These are phyloP conservation scores for Pterocles burchelli DNA, from an alignment of 2,113 vertebrate genomes.

Conservation along the genomic window DNA sequence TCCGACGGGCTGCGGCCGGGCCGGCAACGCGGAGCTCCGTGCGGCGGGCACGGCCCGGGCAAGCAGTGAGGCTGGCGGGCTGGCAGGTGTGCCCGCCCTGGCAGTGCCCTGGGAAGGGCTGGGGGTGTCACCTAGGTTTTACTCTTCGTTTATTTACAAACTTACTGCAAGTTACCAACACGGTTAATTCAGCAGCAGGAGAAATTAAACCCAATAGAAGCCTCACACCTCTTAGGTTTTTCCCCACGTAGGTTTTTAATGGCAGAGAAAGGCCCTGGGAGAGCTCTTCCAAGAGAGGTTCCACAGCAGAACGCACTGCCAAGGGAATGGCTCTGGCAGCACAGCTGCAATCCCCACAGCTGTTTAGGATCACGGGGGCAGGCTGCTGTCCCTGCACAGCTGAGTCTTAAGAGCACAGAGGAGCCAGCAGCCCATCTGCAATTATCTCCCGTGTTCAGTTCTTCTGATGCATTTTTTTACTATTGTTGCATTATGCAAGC, in stretches of 20 bases:
- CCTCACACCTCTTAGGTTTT: not conserved
- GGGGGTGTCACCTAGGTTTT: not conserved
- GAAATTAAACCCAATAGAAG: not conserved
- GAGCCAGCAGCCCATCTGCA: not conserved
- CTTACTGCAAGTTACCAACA: not conserved
- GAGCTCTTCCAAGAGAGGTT: not conserved
- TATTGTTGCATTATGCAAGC: not conserved
- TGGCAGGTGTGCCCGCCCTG: too few species aligned
- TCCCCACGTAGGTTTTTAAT: not conserved
- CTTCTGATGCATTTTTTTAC: not conserved
- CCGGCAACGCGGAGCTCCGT: too few species aligned
- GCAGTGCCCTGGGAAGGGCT: not conserved
- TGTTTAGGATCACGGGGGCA: not conserved
- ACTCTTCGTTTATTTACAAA: not conserved
- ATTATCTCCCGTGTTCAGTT: not conserved
- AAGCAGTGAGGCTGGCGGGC: not conserved
- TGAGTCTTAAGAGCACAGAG: fast-evolving
- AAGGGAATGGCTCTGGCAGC: not conserved
- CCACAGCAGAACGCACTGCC: fast-evolving
- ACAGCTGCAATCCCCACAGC: not conserved
- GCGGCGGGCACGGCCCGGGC: not conserved
- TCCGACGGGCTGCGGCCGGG: not conserved
- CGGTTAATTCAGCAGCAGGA: not conserved
- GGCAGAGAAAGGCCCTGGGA: not conserved
- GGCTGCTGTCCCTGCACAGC: not conserved